These are phyloP conservation scores for Oncorhynchus gorbuscha DNA, from an alignment of 2,113 vertebrate species.

Conservation along the genomic window DNA sequence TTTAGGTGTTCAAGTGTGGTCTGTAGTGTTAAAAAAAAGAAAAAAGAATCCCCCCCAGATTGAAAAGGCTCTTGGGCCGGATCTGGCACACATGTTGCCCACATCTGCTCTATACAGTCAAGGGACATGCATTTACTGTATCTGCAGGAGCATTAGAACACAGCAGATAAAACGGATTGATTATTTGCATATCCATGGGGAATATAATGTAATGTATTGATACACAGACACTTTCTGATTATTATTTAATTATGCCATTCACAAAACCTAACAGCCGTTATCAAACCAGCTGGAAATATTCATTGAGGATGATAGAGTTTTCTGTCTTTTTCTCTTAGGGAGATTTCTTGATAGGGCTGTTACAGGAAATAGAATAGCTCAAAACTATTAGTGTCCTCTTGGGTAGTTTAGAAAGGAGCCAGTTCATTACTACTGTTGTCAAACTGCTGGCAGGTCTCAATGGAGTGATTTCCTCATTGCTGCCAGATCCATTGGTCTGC, in stretches of 20 bases:
- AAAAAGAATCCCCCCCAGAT: no score
- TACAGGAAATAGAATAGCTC: slow-evolving; percentile 23
- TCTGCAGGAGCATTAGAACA: neutral
- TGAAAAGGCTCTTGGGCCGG: no score
- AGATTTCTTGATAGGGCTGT: neutral
- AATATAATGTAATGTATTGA: neutral
- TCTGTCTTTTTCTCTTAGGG: neutral
- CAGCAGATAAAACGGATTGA: neutral
- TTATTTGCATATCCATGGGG: neutral
- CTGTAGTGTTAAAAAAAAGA: no score
- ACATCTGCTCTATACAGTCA: no score
- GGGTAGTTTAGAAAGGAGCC: slow-evolving; percentile 33
- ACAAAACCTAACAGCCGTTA: neutral
- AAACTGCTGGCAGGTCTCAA: slow-evolving; percentile 54
- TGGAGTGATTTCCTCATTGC: slow-evolving; percentile 67
- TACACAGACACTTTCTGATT: neutral
- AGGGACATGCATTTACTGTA: neutral
- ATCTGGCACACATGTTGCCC: no score
- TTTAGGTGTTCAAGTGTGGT: no score
- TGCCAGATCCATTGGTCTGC: slow-evolving; percentile 50
- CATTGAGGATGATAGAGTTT: neutral
- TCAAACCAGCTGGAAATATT: neutral
- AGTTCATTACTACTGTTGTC: slow-evolving; percentile 52
- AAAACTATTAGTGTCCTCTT: slow-evolving; percentile 13
- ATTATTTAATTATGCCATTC: neutral